Evolutionary conservation across 2,797 vertebrate genomes (phyloP), one percentile per base, ranked within the genome.

Genomic region (Sphenopsis melanotis): DNA sequence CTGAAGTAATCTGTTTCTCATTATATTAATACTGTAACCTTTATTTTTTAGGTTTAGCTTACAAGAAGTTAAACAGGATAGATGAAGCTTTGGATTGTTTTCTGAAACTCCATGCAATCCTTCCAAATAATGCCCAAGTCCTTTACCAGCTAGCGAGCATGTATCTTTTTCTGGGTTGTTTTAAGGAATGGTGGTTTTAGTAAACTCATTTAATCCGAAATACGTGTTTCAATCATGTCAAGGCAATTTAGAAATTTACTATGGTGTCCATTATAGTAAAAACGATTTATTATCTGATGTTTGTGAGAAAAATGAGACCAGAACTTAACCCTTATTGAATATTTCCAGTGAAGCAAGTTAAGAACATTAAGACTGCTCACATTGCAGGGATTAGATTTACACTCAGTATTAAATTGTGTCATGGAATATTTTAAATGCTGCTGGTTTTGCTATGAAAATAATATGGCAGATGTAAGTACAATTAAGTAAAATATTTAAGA

Each of bases 11-110:
- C 30, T 68, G 66, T 79, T 83, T 83, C 21, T 89, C 36, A 9
- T 39, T 66, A 23, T 32, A n/a, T 20, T 93, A 63, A 61, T 90
- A 77, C 74, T 64, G 26, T 89, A 75, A 93, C 23, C 9, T 94
- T 91, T 78, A 11, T 74, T 56, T 95, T 95, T 57, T 93, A 99
- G 99, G 99, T 96, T 97, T 99, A 86, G 98, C 98, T 6, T 99
- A 99, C 94, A 99, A 99, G 98, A 98, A 97, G 77, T 97, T 99
- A 90, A 98, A 98, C 66, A 98, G 98, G 21, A 97, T 98, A 83
- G 98, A 99, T n/a, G 99, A 99, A 83, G 98, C 99, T 60, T 98
- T 99, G 94, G 99, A 99, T 97, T 99, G 98, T 97, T 99, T 99
- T 94, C 97, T 99, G 96, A 99, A 99, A 96, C 99, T 99, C 53